Evolutionary conservation across 1,140 invertebrate species (phyloP), one percentile per base, ranked within the genome.

Genomic region (Drosophila azteca): DNA sequence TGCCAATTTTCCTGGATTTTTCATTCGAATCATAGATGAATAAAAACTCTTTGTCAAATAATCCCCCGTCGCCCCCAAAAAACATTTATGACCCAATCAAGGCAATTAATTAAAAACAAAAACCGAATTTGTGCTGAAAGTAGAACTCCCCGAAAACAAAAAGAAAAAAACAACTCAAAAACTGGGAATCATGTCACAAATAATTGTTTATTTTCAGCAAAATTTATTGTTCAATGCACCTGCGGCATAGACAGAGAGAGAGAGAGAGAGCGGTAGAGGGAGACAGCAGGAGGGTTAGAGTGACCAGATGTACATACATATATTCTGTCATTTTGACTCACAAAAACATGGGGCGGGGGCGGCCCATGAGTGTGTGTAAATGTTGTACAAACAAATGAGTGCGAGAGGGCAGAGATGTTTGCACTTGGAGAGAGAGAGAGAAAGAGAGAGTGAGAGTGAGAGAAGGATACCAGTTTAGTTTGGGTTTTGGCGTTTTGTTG

Each of bases 211-310:
- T 87, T 81, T 81, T 78, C 45, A 75, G 52, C 61, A 78, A 70
- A 87, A 85, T 82, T 78, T 85, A 85, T 85, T 82, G 82, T 69
- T 78, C 52, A 64, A 49, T 70, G 65, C 81, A 85, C 81, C 82
- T 85, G 82, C 49, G 77, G 65, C 78, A 70, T 41, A n/a, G 17
- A 49, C 61, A 54, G 22, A 58, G 52, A 58, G 48, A 74, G 43
- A 54, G 53, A 35, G 44, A 52, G 26, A 45, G 11, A 51, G 20
- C 17, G 8, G 31, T n/a, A 39, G 13, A n/a, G 8, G 31, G 20
- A 53, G 13, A 15, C 24, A 6, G 31, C 20, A 20, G 15, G 15
- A 13, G 3, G 31, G 8, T 3, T 35, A 35, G 31, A 9, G 31
- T 15, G 48, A 26, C 46, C 68, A 69, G 53, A 51, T 46, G 48